Conservation (phyloP, 2,888 invertebrate genomes). For the Desoria tigrina region DNA sequence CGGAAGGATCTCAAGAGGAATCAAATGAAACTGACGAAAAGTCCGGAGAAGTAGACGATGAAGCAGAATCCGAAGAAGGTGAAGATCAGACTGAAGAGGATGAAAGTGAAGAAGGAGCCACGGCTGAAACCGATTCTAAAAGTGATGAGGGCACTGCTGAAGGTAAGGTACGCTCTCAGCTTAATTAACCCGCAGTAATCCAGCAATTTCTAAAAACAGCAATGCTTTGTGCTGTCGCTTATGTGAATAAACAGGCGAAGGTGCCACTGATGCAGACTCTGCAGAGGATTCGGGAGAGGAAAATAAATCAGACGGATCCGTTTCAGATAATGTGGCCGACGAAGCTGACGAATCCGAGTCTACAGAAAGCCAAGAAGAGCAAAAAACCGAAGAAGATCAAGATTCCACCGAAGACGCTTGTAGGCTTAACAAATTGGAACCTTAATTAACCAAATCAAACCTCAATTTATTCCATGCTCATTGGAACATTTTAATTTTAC, state of each 20-base stretch:
- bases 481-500: too few species aligned
- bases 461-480: background rate
- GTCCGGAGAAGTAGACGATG: slow-evolving; percentile 28
- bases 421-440: background rate
- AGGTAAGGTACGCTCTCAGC: slow-evolving; percentile 52
- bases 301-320: slow-evolving; percentile 50
- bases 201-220: slow-evolving; percentile 25
- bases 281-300: slow-evolving; percentile 50
- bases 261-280: slow-evolving; percentile 52
- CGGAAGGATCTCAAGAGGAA: slow-evolving; percentile 13
- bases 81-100: slow-evolving; percentile 46
- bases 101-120: slow-evolving; percentile 32
- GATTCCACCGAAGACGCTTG: slow-evolving; percentile 47
- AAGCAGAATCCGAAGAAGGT: slow-evolving; percentile 40
- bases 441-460: too few species aligned
- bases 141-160: slow-evolving; percentile 44
- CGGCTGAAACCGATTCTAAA: slow-evolving; percentile 1
- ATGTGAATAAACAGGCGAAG: slow-evolving; percentile 50
- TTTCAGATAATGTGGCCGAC: slow-evolving; percentile 51
- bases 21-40: slow-evolving; percentile 54
- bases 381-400: slow-evolving; percentile 52
- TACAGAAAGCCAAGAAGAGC: slow-evolving; percentile 50
- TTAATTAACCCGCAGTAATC: slow-evolving; percentile 21
- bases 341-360: slow-evolving; percentile 51
- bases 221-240: slow-evolving; percentile 43